Base-by-base conservation (phyloP, 2,888 invertebrate species). In the Periphyllus acericola region DNA sequence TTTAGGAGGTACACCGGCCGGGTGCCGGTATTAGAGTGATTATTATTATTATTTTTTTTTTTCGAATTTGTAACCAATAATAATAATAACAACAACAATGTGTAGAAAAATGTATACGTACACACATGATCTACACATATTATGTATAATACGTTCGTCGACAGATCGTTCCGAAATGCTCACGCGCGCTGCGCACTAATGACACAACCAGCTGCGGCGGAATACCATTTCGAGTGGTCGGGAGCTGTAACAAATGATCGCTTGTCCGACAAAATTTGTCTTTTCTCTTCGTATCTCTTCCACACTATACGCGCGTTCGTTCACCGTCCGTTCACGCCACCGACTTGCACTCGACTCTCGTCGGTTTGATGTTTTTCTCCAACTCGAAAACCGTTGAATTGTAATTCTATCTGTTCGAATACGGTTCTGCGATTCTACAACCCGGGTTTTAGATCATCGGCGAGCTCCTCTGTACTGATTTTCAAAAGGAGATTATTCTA, bases 51-150 rank as follows among this genome's bases (percentile, higher is more conserved):
- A 29, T n/a, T 83, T 36, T 82, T 83, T 14, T 60, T 66, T 52
- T 78, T 76, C 78, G 11, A 85, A 78, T 85, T 78, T 76, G 46
- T 46, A 66, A 84, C 84, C 76, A 76, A 66, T 66, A 84, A 74
- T 66, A 66, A 66, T n/a, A 66, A 83, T 36, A 29, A 32, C 21
- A 21, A 83, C n/a, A 55, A 19, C 36, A n/a, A n/a, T 36, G 46
- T 8, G 17, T 32, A 52, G 72, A n/a, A 11, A 25, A n/a, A 82
- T 52, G 32, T 29, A 72, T n/a, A 52, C 21, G 11, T 25, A 60
- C 34, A 29, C 60, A 3, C 60, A 60, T 25, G 60, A 68, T 29
- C 68, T 14, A 29, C 2, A 68, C 29, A 29, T 29, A 29, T 68
- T 8, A 46, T 46, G 9, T 1, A 46, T 11, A 11, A 29, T 66